These are phyloP conservation scores for Oryzias celebensis DNA, from an alignment of 2,113 vertebrate species.

Conservation along the genomic window DNA sequence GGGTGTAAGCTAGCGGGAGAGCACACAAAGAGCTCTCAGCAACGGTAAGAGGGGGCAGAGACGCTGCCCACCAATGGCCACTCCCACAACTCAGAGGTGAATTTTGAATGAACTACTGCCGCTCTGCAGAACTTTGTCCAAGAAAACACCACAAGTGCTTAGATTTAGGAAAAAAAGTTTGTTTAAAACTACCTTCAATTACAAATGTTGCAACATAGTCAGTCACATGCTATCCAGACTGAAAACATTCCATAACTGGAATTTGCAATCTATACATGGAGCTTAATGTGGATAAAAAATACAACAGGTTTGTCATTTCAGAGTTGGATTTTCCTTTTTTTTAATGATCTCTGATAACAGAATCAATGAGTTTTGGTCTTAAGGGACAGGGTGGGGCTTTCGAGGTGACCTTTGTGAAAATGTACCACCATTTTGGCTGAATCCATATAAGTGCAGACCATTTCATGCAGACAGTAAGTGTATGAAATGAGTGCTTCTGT, in stretches of 20 bases:
- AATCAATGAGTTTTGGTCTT: slow-evolving; percentile 82
- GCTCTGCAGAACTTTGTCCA: too few relatives aligned
- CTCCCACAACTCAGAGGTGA: too few relatives aligned
- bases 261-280: slow-evolving; percentile 2
- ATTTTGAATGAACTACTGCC: too few relatives aligned
- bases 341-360: slow-evolving; percentile 85
- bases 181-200: not conserved
- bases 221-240: not conserved
- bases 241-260: slow-evolving; percentile 16
- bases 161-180: not conserved
- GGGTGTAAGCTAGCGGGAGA: too few relatives aligned
- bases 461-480: slow-evolving; percentile 99
- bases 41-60: too few relatives aligned
- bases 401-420: slow-evolving; percentile 96
- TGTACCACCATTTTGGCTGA: slow-evolving; percentile 94
- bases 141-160: too few relatives aligned
- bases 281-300: slow-evolving; percentile 8
- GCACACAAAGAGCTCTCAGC: too few relatives aligned
- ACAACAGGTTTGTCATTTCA: slow-evolving; percentile 11
- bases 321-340: slow-evolving; percentile 32
- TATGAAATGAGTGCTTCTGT: slow-evolving; percentile 97
- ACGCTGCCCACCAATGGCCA: too few relatives aligned
- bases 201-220: not conserved
- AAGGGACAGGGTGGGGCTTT: slow-evolving; percentile 65
- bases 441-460: slow-evolving; percentile 91